Conservation (phyloP, 2,113 vertebrate genomes). For the Pyxicephalus adspersus region DNA sequence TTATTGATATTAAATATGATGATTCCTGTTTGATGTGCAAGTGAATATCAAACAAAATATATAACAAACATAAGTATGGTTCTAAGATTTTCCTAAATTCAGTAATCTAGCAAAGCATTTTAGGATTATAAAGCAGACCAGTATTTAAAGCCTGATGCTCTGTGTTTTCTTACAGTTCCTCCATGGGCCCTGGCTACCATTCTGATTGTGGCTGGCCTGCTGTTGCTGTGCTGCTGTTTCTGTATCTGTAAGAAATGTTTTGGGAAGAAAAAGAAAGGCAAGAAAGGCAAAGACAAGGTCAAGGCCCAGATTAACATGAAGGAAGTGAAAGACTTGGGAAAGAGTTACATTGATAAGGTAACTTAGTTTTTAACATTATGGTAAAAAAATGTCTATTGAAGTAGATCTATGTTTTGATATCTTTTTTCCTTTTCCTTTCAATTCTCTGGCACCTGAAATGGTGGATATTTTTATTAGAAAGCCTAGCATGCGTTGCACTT, state of each 20-base stretch:
- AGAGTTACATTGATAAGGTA: conserved; percentile 78
- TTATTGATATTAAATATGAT: no score
- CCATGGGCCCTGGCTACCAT: conserved; percentile 86
- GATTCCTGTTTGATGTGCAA: no score
- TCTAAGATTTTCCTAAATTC: not conserved
- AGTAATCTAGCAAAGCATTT: no score
- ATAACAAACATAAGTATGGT: no score
- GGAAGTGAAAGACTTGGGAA: conserved; percentile 75
- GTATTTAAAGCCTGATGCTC: not conserved
- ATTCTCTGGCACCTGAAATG: no score
- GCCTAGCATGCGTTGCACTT: no score
- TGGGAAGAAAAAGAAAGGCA: conserved; percentile 74
- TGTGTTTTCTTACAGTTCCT: conserved; percentile 73
- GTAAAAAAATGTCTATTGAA: no score
- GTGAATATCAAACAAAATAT: no score
- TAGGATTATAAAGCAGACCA: no score
- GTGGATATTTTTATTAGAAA: no score
- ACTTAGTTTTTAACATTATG: conserved; percentile 11
- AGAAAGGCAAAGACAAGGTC: conserved; percentile 80
- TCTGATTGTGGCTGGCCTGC: conserved; percentile 74
- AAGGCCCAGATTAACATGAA: conserved; percentile 76
- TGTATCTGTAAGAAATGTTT: conserved; percentile 82
- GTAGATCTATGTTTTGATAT: no score
- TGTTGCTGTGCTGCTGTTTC: conserved; percentile 77
- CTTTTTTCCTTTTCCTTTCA: no score